These are phyloP conservation scores for Neogobius melanostomus DNA, from an alignment of 2,113 vertebrate genomes.

Conservation along the genomic window DNA sequence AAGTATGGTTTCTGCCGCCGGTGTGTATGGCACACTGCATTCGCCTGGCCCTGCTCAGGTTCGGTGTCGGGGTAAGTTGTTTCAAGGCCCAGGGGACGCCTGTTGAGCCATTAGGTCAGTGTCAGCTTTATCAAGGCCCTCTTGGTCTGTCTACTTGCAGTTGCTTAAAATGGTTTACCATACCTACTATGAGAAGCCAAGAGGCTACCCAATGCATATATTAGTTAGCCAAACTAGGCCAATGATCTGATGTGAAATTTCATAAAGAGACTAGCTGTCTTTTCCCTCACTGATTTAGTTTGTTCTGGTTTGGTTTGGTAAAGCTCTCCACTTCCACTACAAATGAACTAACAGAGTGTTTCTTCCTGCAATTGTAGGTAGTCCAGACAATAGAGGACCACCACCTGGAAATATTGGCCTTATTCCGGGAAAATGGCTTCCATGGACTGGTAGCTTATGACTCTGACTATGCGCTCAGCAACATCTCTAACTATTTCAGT, in stretches of 20 bases:
- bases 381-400: constrained; percentile 96
- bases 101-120: constrained; percentile 38
- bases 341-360: background rate
- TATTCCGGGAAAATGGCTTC: constrained; percentile 92
- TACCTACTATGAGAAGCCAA: too few relatives aligned
- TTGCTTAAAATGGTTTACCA: too few relatives aligned
- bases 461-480: constrained; percentile 94
- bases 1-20: constrained; percentile 96
- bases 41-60: constrained; percentile 94
- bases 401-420: constrained; percentile 94
- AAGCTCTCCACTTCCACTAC: background rate
- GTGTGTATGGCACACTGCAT: constrained; percentile 96
- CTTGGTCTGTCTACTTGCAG: too few relatives aligned
- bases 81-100: constrained; percentile 27
- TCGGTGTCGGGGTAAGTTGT: constrained; percentile 88
- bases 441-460: constrained; percentile 94
- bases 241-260: too few relatives aligned
- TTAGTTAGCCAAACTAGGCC: too few relatives aligned
- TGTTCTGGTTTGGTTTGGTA: background rate
- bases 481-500: constrained; percentile 95
- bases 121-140: too few relatives aligned
- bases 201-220: too few relatives aligned
- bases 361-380: constrained; percentile 74
- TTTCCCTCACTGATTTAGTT: too few relatives aligned
- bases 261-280: too few relatives aligned